Evolutionary conservation across 2,888 invertebrate species (phyloP).

Genomic region (Plebejus anna): DNA sequence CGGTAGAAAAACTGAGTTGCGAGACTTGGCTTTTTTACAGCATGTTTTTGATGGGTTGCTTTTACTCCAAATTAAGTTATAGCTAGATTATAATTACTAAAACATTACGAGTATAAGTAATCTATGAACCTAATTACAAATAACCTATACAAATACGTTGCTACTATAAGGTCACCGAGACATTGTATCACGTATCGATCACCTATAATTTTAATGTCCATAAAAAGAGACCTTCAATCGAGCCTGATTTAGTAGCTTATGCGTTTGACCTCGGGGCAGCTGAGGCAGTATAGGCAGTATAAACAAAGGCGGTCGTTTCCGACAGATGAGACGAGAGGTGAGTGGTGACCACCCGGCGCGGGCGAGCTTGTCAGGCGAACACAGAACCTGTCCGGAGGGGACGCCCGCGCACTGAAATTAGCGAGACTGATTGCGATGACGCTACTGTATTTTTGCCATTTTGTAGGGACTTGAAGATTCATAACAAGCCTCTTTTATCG

Average conservation of each 20-base stretch:
- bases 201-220: constrained; percentile 7
- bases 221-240: constrained; percentile 6
- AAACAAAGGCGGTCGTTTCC: constrained; percentile 41
- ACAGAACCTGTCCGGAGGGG: constrained; percentile 62
- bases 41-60: neutral
- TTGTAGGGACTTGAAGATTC: neutral
- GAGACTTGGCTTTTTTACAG: too few relatives aligned
- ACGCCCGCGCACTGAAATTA: constrained; percentile 65
- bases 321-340: constrained; percentile 45
- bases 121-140: neutral
- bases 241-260: constrained; percentile 10
- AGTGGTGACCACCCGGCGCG: constrained; percentile 57
- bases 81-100: too few relatives aligned
- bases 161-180: neutral
- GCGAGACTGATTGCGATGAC: constrained; percentile 56
- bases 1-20: too few relatives aligned
- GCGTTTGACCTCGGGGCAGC: constrained; percentile 36
- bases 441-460: constrained; percentile 16
- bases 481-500: neutral
- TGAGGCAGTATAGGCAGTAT: constrained; percentile 43
- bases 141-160: neutral
- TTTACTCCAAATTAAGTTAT: too few relatives aligned
- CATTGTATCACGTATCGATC: constrained; percentile 10
- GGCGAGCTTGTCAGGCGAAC: constrained; percentile 46
- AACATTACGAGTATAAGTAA: neutral